These are phyloP conservation scores for Cacoxenus indagator DNA, from an alignment of 2,888 invertebrate species.

Conservation along the genomic window DNA sequence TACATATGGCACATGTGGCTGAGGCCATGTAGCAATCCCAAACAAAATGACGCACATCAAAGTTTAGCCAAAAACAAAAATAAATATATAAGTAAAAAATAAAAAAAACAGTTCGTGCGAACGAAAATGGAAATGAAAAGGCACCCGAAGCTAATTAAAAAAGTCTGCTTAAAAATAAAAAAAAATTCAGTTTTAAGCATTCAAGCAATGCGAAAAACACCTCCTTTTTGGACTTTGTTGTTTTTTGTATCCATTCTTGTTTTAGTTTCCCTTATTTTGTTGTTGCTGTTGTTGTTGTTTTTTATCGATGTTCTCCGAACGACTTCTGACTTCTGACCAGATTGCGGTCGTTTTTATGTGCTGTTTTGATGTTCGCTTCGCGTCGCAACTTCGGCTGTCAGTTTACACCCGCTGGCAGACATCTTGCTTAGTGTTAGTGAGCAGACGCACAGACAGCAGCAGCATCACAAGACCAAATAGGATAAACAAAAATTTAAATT, in stretches of 20 bases:
- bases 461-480: neutral
- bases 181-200: constrained; percentile 43
- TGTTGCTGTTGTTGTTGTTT: constrained; percentile 31
- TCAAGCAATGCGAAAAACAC: constrained; percentile 53
- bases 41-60: neutral
- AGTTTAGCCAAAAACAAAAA: neutral
- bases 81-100: neutral
- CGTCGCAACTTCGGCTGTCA: constrained; percentile 2
- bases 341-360: neutral
- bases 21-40: neutral
- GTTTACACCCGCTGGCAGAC: constrained; percentile 12
- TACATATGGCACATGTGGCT: too few relatives aligned
- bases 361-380: neutral
- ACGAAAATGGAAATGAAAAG: constrained; percentile 68
- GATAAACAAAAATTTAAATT: neutral
- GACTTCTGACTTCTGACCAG: neutral
- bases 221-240: constrained; percentile 40
- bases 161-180: constrained; percentile 49
- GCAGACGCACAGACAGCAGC: neutral
- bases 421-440: constrained; percentile 5
- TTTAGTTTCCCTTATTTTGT: too few relatives aligned
- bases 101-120: constrained; percentile 28
- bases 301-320: neutral
- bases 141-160: constrained; percentile 71
- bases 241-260: neutral